Evolutionary conservation across 2,797 vertebrate species (phyloP), one percentile per base, ranked within the genome.

Genomic region (Hypotaenidia philippensis): DNA sequence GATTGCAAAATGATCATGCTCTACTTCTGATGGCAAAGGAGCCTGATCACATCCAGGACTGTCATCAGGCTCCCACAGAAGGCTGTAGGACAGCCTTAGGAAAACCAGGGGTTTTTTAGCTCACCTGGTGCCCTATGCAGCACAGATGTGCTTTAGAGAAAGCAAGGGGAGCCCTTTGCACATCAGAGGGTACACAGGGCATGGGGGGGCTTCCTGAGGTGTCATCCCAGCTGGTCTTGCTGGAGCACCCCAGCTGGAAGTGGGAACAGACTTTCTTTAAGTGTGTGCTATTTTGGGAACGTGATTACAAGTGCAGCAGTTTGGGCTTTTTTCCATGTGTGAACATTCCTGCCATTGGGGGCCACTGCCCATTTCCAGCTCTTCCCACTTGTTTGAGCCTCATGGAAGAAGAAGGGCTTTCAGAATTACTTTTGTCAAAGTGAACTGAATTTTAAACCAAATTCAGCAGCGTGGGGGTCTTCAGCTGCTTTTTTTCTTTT

Each of bases 171-270:
- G 7, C 23, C n/a, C 11, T 31, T 18, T 19, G 31, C 4, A 2
- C 70, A 31, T 20, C 1, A 0, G n/a, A 19, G 70, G 29, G 31
- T 64, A 45, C 9, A 7, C 20, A 20, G 26, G 38, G 4, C 2
- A 5, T 3, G 5, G 23, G 0, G 25, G 11, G 1, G 1, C 8
- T 80, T 80, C 26, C 83, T 2, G 3, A 32, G 6, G 14, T 50
- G 17, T 50, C 36, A 71, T 21, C 8, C 11, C 14, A 64, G 14
- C 18, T 14, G 21, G 32, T 34, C 50, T 55, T 61, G 27, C 40
- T 50, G 71, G 19, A 76, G 40, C 40, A 68, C 15, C 7, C 3
- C 32, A 38, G 49, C 7, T 85, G 45, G 40, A 66, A 65, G 31
- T 36, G 56, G 38, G 21, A 87, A 7, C 16, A 50, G 59, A 34